Conservation (phyloP, 1,140 invertebrate genomes). For the Drosophila pseudoananassae region DNA sequence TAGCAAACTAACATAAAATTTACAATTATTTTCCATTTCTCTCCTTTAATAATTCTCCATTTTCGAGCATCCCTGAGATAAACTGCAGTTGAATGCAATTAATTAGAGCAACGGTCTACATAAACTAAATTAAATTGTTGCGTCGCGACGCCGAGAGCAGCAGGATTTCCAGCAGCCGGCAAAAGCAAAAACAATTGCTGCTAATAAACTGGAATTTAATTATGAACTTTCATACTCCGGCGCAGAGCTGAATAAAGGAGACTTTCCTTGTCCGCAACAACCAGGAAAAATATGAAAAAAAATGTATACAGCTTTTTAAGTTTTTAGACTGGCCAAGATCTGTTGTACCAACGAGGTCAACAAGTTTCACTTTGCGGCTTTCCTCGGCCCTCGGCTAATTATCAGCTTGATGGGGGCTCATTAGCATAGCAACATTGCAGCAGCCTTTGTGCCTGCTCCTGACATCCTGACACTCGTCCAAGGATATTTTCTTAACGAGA, state of each 20-base stretch:
- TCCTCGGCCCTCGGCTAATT: slow-evolving; percentile 53
- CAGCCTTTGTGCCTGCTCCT: slow-evolving; percentile 15
- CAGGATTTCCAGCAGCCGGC: not conserved
- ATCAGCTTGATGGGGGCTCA: slow-evolving; percentile 51
- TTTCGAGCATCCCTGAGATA: slow-evolving; percentile 15
- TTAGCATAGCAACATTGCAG: slow-evolving; percentile 61
- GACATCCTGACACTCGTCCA: slow-evolving; percentile 55
- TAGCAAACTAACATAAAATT: too few relatives aligned
- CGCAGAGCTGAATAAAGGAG: slow-evolving; percentile 5
- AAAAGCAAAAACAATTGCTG: slow-evolving; percentile 52
- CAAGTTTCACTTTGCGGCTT: slow-evolving; percentile 64
- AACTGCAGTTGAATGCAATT: slow-evolving; percentile 56
- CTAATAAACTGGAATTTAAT: slow-evolving; percentile 82
- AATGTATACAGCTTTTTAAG: slow-evolving; percentile 51
- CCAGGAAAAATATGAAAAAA: not conserved
- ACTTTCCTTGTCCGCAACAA: not conserved
- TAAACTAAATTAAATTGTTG: slow-evolving; percentile 61
- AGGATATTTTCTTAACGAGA: slow-evolving; percentile 48
- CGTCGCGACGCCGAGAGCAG: slow-evolving; percentile 27
- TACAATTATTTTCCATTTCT: too few relatives aligned
- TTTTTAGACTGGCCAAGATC: slow-evolving; percentile 42
- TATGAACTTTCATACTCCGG: slow-evolving; percentile 57
- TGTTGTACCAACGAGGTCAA: slow-evolving; percentile 49
- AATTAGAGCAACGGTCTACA: slow-evolving; percentile 46
- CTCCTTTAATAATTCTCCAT: not conserved